These are phyloP conservation scores for Mythimna pallens DNA, from an alignment of 2,888 invertebrate species.

Conservation along the genomic window DNA sequence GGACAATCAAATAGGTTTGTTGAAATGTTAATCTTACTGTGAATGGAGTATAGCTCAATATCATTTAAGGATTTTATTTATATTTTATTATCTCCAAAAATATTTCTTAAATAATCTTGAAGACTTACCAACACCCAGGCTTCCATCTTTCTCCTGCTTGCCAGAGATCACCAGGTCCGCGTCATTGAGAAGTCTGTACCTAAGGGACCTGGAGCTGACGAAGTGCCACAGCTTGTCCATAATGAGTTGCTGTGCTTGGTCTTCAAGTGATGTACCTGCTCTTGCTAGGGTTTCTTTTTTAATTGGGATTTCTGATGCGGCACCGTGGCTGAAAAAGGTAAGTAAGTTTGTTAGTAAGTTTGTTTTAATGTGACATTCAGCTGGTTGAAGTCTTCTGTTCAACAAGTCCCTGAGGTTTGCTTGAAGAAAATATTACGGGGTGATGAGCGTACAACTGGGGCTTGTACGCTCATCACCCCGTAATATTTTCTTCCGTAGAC, in stretches of 20 bases:
- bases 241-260: conserved; percentile 92
- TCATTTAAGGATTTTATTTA: no score
- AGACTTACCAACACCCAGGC: conserved; percentile 91
- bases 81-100: background rate
- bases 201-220: conserved; percentile 93
- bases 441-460: no score
- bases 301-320: conserved; percentile 84
- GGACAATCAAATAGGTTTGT: no score
- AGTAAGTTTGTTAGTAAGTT: background rate
- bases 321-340: conserved; percentile 81
- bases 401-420: no score
- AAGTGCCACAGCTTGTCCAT: conserved; percentile 94
- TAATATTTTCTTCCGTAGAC: no score
- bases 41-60: no score
- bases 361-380: background rate
- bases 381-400: background rate
- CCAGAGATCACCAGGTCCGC: conserved; percentile 95
- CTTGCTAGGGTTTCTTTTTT: conserved; percentile 91
- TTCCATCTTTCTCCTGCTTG: conserved; percentile 92
- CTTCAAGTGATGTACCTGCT: conserved; percentile 91
- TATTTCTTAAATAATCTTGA: background rate
- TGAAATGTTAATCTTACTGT: no score
- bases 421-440: no score
- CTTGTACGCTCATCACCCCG: no score
- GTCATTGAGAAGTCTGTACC: conserved; percentile 94